A percentile compares a stretch with the other conserved stretches of the same genome.
Evolutionary conservation across 2,113 vertebrate genomes (phyloP).

Genomic region (Condylura cristata): DNA sequence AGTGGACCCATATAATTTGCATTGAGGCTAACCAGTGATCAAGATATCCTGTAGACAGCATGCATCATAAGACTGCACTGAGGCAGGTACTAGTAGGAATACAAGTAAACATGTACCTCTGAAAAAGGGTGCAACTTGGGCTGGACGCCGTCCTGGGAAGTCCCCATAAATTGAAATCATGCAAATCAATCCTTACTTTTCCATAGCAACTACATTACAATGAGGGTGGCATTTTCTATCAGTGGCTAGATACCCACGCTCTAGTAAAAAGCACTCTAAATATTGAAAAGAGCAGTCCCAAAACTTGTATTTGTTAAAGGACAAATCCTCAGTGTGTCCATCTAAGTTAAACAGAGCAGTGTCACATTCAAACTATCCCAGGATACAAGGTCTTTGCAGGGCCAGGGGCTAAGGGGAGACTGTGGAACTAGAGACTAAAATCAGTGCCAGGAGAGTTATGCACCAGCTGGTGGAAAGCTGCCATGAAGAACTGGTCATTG

Average conservation of each 20-base stretch:
- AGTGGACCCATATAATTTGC: slow-evolving; percentile 52
- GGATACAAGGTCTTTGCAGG: background rate
- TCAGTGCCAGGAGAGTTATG: background rate
- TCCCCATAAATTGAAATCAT: background rate
- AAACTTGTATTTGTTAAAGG: background rate
- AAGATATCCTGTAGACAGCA: background rate
- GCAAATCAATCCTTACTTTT: background rate
- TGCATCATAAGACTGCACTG: background rate
- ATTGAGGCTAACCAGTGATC: background rate
- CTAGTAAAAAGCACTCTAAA: background rate
- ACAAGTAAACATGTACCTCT: background rate
- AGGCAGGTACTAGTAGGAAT: background rate
- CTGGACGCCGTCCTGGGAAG: background rate
- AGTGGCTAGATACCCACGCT: background rate
- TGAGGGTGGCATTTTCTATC: background rate
- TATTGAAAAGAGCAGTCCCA: background rate
- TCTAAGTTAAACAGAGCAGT: background rate
- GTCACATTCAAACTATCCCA: background rate
- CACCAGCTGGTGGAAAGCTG: background rate
- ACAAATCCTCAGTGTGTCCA: background rate
- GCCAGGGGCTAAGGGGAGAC: background rate
- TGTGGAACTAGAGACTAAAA: background rate
- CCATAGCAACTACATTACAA: background rate
- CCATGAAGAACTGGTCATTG: background rate
- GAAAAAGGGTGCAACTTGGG: no score